These are phyloP conservation scores for Iphiclides podalirius DNA, from an alignment of 2,888 invertebrate species.

Conservation along the genomic window DNA sequence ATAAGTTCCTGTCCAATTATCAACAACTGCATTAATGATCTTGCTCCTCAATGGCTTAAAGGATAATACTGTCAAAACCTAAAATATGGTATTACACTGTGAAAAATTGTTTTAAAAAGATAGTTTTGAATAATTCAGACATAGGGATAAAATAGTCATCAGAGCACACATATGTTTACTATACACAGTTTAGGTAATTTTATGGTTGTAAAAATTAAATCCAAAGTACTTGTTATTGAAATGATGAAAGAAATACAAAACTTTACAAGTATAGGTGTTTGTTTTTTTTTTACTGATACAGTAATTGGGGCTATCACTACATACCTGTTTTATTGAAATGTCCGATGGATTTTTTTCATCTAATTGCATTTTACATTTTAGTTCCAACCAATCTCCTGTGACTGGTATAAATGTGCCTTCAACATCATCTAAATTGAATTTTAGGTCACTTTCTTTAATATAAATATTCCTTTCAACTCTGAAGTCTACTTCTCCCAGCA, in stretches of 20 bases:
- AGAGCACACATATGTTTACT: too few species aligned
- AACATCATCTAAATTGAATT: conserved; percentile 81
- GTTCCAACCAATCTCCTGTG: conserved; percentile 84
- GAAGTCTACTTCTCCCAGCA: conserved; percentile 55
- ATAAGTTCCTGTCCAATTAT: conserved; percentile 56
- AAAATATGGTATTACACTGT: conserved; percentile 43
- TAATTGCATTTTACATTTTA: conserved; percentile 82
- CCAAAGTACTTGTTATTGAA: too few species aligned
- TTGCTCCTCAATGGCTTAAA: conserved; percentile 82
- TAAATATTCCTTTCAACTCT: conserved; percentile 55
- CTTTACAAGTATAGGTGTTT: too few species aligned
- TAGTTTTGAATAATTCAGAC: too few species aligned
- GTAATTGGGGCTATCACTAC: too few species aligned
- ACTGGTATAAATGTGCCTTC: conserved; percentile 83
- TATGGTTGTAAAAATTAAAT: too few species aligned
- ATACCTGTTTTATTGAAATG: conserved; percentile 66
- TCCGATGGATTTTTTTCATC: conserved; percentile 76
- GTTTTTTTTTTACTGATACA: too few species aligned
- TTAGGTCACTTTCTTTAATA: conserved; percentile 78
- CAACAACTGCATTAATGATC: conserved; percentile 71
- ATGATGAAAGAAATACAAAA: too few species aligned
- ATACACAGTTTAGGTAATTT: too few species aligned
- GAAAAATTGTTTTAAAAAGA: too few species aligned
- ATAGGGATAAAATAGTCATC: too few species aligned
- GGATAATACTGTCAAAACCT: conserved; percentile 81